Evolutionary conservation across 2,888 invertebrate genomes (phyloP).

Genomic region (Drosophila rubida): DNA sequence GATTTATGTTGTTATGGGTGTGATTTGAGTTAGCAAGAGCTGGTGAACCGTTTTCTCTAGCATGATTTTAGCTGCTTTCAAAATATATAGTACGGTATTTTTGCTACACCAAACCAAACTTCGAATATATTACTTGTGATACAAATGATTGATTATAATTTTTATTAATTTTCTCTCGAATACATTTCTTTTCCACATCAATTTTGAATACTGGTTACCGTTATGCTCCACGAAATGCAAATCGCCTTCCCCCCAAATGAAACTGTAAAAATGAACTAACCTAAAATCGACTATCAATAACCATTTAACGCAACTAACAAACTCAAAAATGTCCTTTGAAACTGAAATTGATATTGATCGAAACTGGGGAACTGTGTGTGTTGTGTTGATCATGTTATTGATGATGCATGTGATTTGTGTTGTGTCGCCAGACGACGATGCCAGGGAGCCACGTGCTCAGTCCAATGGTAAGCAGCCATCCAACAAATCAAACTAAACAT

Average conservation of each 20-base stretch:
- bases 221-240: constrained; percentile 41
- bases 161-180: constrained; percentile 51
- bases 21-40: neutral
- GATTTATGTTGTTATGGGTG: neutral
- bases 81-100: constrained; percentile 1
- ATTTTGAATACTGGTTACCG: constrained; percentile 35
- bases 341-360: neutral
- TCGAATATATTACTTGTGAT: constrained; percentile 13
- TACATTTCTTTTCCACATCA: constrained; percentile 58
- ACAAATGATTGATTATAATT: constrained; percentile 48
- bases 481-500: neutral
- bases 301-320: constrained; percentile 13
- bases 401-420: constrained; percentile 15
- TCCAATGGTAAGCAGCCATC: constrained; percentile 77
- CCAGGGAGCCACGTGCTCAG: constrained; percentile 73
- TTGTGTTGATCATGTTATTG: neutral
- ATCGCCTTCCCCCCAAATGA: constrained; percentile 8
- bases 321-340: neutral
- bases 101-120: neutral
- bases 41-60: neutral
- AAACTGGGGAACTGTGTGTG: constrained; percentile 1
- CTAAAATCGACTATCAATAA: constrained; percentile 32
- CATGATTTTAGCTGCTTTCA: constrained; percentile 1
- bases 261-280: constrained; percentile 4
- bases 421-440: constrained; percentile 73